Evolutionary conservation across 2,888 invertebrate genomes (phyloP).

Genomic region (Sinelater perroti): DNA sequence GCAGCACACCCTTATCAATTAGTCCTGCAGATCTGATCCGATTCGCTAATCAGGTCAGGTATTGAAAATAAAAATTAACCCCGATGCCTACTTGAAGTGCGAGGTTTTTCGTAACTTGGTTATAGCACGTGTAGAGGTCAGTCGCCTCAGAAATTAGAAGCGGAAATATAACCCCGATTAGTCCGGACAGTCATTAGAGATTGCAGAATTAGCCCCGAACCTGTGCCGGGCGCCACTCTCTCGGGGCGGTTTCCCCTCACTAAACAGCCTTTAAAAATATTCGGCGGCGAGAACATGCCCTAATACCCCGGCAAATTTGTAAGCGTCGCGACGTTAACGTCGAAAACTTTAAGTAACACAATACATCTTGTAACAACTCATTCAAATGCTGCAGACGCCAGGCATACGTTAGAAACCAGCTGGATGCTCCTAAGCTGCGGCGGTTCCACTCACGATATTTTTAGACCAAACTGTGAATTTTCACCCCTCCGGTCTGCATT

Average conservation of each 20-base stretch:
- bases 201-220: no score
- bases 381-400: slow-evolving; percentile 24
- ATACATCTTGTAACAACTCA: slow-evolving; percentile 26
- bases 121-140: slow-evolving; percentile 12
- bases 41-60: slow-evolving; percentile 21
- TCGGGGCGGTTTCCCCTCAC: no score
- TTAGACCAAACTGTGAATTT: no score
- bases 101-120: slow-evolving; percentile 12
- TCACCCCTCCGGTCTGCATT: no score
- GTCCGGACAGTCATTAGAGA: no score
- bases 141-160: slow-evolving; percentile 17
- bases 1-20: slow-evolving; percentile 31
- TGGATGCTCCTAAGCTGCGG: no score
- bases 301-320: slow-evolving; percentile 23
- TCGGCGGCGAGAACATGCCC: no score
- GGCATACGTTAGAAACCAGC: slow-evolving; percentile 17
- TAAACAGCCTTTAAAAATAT: no score
- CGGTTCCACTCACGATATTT: no score
- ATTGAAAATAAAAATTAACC: slow-evolving; percentile 25
- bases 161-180: slow-evolving; percentile 6
- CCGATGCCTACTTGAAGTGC: slow-evolving; percentile 11
- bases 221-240: no score
- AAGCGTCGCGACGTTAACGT: slow-evolving; percentile 23
- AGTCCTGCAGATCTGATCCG: slow-evolving; percentile 19
- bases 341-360: slow-evolving; percentile 28